Evolutionary conservation across 2,888 invertebrate species (phyloP).

Genomic region (Epistrophe eligans): DNA sequence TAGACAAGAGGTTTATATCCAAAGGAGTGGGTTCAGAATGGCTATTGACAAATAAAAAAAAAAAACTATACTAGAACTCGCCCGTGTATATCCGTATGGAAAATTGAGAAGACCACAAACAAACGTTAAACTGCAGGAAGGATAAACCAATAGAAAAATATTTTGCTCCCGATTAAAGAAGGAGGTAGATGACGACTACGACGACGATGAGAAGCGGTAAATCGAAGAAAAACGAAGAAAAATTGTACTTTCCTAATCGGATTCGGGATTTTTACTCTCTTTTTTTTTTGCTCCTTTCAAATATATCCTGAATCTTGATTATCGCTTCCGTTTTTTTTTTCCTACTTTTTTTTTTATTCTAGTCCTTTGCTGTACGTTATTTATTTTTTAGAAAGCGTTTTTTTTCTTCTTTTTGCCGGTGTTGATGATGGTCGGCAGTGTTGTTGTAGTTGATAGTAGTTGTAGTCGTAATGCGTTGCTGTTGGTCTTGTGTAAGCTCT

Average conservation of each 20-base stretch:
- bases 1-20: background rate
- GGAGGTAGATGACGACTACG: background rate
- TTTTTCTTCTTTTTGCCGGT: constrained; percentile 49
- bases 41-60: background rate
- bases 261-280: constrained; percentile 47
- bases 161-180: constrained; percentile 13
- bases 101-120: constrained; percentile 51
- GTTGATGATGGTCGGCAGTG: constrained; percentile 32
- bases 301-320: constrained; percentile 71
- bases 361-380: constrained; percentile 35
- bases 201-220: background rate
- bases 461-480: constrained; percentile 49
- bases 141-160: constrained; percentile 30
- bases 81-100: constrained; percentile 42
- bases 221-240: constrained; percentile 29
- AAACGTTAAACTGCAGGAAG: constrained; percentile 36
- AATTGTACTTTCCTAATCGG: constrained; percentile 65
- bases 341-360: constrained; percentile 5
- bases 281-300: background rate
- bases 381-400: constrained; percentile 47
- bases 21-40: background rate
- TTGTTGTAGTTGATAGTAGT: constrained; percentile 18
- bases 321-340: constrained; percentile 53
- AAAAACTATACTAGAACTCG: constrained; percentile 20
- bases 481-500: constrained; percentile 66